These are phyloP conservation scores for Isaurus tuberculatus DNA, from an alignment of 92 coral and sea anemone species.

Conservation along the genomic window DNA sequence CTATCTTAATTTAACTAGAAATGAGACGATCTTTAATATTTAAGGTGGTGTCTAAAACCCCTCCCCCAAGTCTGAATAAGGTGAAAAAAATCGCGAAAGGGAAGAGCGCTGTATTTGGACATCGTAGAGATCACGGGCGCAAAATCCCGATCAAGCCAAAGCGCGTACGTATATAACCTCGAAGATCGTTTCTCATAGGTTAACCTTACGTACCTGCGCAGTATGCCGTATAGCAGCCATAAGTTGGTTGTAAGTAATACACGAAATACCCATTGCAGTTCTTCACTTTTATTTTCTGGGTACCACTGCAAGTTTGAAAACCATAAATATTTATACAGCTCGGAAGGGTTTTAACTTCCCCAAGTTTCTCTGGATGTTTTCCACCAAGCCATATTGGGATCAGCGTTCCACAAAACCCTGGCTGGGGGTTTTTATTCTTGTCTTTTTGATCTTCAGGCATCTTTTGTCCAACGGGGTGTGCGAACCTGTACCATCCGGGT, in stretches of 20 bases:
- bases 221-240: constrained; percentile 1
- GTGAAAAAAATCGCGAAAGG: too few relatives aligned
- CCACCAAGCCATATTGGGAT: constrained; percentile 19
- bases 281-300: neutral
- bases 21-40: too few relatives aligned
- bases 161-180: too few relatives aligned
- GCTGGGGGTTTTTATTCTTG: neutral
- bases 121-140: too few relatives aligned
- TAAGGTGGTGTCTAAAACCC: too few relatives aligned
- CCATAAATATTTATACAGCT: neutral
- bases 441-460: neutral
- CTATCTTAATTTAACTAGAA: too few relatives aligned
- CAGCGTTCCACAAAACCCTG: neutral
- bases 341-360: neutral
- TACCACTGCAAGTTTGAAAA: neutral
- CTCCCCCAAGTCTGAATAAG: too few relatives aligned
- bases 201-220: constrained; percentile 35
- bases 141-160: too few relatives aligned
- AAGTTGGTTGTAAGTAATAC: constrained; percentile 5
- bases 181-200: too few relatives aligned
- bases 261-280: neutral
- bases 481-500: constrained; percentile 23
- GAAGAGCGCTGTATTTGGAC: too few relatives aligned
- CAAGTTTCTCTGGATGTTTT: neutral
- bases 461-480: neutral